Evolutionary conservation across 2,888 invertebrate genomes (phyloP).

Genomic region (Cybosia mesomella): DNA sequence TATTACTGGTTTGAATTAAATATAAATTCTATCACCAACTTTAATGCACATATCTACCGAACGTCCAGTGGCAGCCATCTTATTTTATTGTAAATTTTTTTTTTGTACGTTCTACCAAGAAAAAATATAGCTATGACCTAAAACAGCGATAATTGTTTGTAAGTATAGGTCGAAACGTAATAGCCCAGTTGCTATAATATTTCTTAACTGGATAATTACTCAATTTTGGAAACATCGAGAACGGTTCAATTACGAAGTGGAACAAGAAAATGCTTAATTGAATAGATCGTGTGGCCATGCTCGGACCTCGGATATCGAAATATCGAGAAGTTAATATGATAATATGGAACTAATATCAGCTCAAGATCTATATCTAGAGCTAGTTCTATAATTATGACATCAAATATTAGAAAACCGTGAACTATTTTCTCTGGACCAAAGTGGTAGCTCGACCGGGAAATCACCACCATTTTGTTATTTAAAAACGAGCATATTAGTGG

Average conservation of each 20-base stretch:
- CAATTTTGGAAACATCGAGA: constrained; percentile 15
- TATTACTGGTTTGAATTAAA: no score
- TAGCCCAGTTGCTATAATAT: constrained; percentile 2
- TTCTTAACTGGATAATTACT: constrained; percentile 22
- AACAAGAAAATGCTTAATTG: constrained; percentile 1
- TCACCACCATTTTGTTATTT: no score
- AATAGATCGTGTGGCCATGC: neutral
- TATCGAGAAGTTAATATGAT: no score
- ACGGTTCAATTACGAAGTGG: neutral
- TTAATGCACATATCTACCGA: neutral
- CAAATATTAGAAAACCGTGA: no score
- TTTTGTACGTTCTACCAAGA: neutral
- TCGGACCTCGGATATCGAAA: neutral
- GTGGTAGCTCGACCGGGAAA: no score
- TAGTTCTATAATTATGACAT: no score
- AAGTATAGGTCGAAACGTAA: neutral
- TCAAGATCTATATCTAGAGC: no score
- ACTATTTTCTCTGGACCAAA: no score
- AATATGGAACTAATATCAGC: no score
- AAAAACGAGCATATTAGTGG: no score
- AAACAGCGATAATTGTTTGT: neutral
- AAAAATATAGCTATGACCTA: neutral
- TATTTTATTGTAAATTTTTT: neutral
- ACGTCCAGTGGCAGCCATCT: neutral
- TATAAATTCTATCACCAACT: no score